Conservation (phyloP, 37 sponge, comb jelly and placozoan species). For the Geodia barretti region DNA sequence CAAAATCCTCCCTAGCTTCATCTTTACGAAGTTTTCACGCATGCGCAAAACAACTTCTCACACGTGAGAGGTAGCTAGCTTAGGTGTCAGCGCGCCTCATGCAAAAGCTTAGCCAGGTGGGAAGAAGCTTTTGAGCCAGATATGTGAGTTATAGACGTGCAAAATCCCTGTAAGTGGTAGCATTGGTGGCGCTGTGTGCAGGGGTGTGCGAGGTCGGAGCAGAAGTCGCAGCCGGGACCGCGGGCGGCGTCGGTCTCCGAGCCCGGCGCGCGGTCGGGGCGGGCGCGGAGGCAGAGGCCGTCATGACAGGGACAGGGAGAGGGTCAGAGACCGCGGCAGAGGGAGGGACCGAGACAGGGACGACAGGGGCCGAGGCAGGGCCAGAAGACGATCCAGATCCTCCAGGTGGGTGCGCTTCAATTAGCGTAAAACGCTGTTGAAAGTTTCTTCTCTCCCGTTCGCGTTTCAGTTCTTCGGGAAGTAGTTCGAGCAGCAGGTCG, state of each 20-base stretch:
- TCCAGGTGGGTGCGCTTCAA: constrained; percentile 21
- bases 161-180: too few relatives aligned
- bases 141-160: too few relatives aligned
- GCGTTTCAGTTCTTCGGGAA: constrained; percentile 12
- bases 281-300: constrained; percentile 35
- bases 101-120: neutral
- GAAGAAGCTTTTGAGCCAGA: neutral
- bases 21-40: neutral
- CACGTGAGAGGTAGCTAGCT: neutral
- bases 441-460: neutral
- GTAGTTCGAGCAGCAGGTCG: constrained; percentile 44
- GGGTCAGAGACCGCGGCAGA: constrained; percentile 23
- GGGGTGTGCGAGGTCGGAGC: constrained; percentile 40
- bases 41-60: neutral
- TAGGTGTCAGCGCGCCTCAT: neutral
- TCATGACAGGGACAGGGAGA: constrained; percentile 8
- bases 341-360: constrained; percentile 10
- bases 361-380: constrained; percentile 7
- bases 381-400: neutral
- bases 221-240: constrained; percentile 47
- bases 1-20: neutral
- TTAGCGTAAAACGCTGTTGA: neutral
- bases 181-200: neutral
- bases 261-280: constrained; percentile 11
- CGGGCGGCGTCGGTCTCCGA: constrained; percentile 15